Conservation (phyloP, 2,888 invertebrate genomes). For the Imbricaverruca yamaguchii region DNA sequence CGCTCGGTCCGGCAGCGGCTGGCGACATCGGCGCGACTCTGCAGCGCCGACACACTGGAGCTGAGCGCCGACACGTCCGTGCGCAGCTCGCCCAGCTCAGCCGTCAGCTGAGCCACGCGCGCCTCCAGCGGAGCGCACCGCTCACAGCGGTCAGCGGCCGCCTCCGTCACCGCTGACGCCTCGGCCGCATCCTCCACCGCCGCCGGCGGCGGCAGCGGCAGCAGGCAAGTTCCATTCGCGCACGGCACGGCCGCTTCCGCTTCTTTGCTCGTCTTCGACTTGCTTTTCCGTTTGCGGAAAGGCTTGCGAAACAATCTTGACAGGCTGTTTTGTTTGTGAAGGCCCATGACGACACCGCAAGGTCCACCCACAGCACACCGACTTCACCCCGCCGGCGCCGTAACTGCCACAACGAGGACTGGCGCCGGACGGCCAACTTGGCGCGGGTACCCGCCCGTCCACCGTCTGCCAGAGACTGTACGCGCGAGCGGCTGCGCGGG, state of each 20-base stretch:
- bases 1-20: neutral
- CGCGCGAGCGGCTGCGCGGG: too few relatives aligned
- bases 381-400: neutral
- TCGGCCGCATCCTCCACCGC: too few relatives aligned
- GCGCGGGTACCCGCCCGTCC: too few relatives aligned
- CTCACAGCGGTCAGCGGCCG: neutral
- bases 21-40: neutral
- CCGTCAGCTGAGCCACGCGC: neutral
- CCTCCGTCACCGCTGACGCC: neutral
- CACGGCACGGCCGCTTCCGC: too few relatives aligned
- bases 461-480: too few relatives aligned
- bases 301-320: neutral
- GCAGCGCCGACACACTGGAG: neutral
- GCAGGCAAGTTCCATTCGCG: too few relatives aligned
- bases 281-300: neutral
- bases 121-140: neutral
- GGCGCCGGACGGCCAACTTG: too few relatives aligned
- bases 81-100: neutral
- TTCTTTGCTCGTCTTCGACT: neutral
- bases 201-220: too few relatives aligned
- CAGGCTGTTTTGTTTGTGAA: neutral
- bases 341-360: neutral
- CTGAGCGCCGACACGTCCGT: neutral
- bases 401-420: neutral
- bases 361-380: neutral